phyloP scores from a whole-genome alignment of 2,888 invertebrate genomes.

The Tenthredo notha region DNA sequence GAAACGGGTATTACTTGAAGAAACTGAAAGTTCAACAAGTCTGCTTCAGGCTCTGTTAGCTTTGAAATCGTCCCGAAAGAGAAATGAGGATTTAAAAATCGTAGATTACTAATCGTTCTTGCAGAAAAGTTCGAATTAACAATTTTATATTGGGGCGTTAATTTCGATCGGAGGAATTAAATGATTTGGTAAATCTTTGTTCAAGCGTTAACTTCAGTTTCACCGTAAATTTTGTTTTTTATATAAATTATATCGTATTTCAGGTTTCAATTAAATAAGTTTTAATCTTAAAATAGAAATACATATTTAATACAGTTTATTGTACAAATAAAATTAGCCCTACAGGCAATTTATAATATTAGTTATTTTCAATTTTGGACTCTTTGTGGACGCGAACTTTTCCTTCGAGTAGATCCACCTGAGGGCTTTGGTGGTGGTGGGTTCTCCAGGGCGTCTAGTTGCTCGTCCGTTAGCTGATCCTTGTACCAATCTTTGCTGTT shows the following conservation, averaged over 20 bases:
- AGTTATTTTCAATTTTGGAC: constrained; percentile 56
- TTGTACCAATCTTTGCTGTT: constrained; percentile 95
- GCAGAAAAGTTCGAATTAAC: not conserved
- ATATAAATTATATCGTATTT: not conserved
- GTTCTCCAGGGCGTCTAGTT: constrained; percentile 89
- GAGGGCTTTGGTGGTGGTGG: constrained; percentile 84
- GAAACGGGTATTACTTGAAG: constrained; percentile 28
- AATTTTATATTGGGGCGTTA: not conserved
- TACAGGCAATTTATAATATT: constrained; percentile 19
- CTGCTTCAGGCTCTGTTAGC: constrained; percentile 24
- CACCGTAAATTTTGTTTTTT: not conserved
- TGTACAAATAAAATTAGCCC: constrained; percentile 58
- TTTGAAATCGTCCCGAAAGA: constrained; percentile 20
- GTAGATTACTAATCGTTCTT: not conserved
- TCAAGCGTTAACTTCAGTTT: not conserved
- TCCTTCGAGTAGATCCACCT: constrained; percentile 79
- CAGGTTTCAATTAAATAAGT: not conserved
- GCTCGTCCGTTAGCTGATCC: constrained; percentile 89
- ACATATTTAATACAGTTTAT: constrained; percentile 33
- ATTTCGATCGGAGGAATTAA: not conserved
- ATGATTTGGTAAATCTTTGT: not conserved
- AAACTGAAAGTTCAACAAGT: constrained; percentile 20
- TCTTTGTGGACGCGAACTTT: constrained; percentile 76
- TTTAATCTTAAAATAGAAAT: not conserved
- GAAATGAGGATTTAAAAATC: not conserved